Conservation (phyloP, 2,888 invertebrate genomes). For the Euplagia quadripunctaria region DNA sequence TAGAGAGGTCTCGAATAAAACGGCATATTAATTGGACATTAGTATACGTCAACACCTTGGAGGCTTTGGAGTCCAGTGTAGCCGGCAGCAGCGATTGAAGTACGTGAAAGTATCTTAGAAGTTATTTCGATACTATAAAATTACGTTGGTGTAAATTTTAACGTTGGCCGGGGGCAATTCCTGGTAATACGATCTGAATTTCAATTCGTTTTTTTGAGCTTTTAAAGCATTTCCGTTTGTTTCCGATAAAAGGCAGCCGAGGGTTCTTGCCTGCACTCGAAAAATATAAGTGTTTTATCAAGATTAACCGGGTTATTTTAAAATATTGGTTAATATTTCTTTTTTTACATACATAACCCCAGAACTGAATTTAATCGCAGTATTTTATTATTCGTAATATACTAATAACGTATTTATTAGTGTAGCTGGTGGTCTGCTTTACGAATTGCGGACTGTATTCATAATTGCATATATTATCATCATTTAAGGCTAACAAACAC, state of each 20-base stretch:
- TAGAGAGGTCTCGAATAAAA: constrained; percentile 77
- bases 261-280: constrained; percentile 11
- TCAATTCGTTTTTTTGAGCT: constrained; percentile 62
- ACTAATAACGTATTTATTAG: no score
- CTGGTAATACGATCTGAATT: constrained; percentile 62
- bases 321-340: no score
- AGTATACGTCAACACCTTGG: constrained; percentile 77
- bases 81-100: constrained; percentile 59
- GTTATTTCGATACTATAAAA: constrained; percentile 67
- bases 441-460: no score
- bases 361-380: no score
- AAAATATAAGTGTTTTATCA: constrained; percentile 25
- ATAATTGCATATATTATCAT: no score
- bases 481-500: no score
- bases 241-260: constrained; percentile 43
- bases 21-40: constrained; percentile 86
- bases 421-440: no score
- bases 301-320: constrained; percentile 3
- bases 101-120: constrained; percentile 66
- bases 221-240: constrained; percentile 46
- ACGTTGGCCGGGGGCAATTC: constrained; percentile 61
- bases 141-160: constrained; percentile 73
- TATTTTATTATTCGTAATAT: no score
- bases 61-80: constrained; percentile 53
- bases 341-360: no score